Evolutionary conservation across 2,113 vertebrate species (phyloP).

Genomic region (Myotis brandtii): DNA sequence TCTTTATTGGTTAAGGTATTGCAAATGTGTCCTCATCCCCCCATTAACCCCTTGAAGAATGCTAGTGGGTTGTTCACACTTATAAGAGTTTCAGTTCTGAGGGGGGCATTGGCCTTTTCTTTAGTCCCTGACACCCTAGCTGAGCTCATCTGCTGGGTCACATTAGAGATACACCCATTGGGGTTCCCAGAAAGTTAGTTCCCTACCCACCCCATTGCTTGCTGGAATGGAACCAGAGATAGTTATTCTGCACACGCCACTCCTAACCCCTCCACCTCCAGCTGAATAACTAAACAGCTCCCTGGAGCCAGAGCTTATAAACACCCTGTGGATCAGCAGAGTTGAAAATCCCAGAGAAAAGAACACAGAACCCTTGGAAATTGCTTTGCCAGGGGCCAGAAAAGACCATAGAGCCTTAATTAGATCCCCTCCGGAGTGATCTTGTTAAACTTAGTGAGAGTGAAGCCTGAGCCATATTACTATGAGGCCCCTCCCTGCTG

Average conservation of each 20-base stretch:
- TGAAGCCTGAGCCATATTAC: rapidly evolving
- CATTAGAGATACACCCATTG: not conserved
- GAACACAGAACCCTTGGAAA: not conserved
- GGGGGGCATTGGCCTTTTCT: not conserved
- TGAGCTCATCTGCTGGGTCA: not conserved
- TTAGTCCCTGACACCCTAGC: not conserved
- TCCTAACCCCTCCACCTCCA: rapidly evolving
- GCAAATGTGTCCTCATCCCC: no score
- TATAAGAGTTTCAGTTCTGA: not conserved
- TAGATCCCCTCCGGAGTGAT: not conserved
- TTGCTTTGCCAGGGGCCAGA: not conserved
- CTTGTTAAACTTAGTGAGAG: not conserved
- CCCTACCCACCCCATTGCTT: rapidly evolving
- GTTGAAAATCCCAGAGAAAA: not conserved
- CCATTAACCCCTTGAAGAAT: not conserved
- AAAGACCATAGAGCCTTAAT: not conserved
- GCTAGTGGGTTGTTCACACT: not conserved
- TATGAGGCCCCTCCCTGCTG: no score
- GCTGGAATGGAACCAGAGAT: no score
- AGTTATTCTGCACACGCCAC: rapidly evolving
- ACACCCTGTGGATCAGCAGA: rapidly evolving
- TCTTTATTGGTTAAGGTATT: no score
- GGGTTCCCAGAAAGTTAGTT: not conserved
- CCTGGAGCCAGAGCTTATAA: not conserved
- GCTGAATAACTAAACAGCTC: not conserved